These are phyloP conservation scores for Myathropa florea DNA, from an alignment of 2,888 invertebrate genomes.

Conservation along the genomic window DNA sequence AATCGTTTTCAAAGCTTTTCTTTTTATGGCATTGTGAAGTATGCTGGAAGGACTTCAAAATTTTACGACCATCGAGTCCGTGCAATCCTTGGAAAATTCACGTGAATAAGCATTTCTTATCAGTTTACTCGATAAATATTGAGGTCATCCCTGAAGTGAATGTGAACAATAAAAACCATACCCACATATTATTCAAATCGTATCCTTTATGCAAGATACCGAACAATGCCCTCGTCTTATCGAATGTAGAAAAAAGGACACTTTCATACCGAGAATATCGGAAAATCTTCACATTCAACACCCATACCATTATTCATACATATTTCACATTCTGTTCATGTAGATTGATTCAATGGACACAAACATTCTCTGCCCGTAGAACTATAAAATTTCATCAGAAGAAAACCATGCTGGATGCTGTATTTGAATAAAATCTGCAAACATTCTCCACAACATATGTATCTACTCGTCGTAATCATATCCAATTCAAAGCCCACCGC, in stretches of 20 bases:
- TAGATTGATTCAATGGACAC: conserved; percentile 2
- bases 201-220: background rate
- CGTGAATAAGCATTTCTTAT: conserved; percentile 4
- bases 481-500: conserved; percentile 5
- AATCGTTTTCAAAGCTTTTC: background rate
- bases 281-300: background rate
- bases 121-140: background rate
- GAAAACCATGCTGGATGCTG: conserved; percentile 19
- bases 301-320: background rate
- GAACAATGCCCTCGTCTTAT: background rate
- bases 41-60: background rate
- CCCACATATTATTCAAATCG: background rate
- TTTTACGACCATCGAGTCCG: background rate
- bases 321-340: background rate
- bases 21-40: background rate
- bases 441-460: conserved; percentile 34
- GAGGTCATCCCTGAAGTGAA: conserved; percentile 10
- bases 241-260: conserved; percentile 10
- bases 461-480: conserved; percentile 36
- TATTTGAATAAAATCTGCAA: conserved; percentile 57
- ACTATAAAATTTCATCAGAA: conserved; percentile 27
- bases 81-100: background rate
- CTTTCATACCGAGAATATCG: background rate
- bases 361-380: background rate
- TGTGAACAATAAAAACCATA: conserved; percentile 15